Evolutionary conservation across 2,113 vertebrate genomes (phyloP), one percentile per base, ranked within the genome.

Genomic region (Coreoperca whiteheadi): DNA sequence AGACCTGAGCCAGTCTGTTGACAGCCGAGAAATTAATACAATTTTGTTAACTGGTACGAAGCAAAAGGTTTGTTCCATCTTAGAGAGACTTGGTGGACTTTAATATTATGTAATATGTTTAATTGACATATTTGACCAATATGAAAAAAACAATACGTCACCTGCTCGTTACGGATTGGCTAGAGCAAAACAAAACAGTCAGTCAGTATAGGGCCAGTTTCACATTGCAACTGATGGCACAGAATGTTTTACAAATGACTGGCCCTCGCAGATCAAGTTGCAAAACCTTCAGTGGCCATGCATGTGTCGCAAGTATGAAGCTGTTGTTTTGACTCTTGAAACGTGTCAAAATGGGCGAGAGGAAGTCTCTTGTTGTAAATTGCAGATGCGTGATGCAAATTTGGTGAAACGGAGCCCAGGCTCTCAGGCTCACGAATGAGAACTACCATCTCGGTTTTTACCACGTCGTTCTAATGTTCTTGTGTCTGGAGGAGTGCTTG

Each of bases 241-340:
- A 4, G 4, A 11, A 39, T 64, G 23, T 65, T 43, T 43, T 64
- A 43, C 37, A 65, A 46, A 41, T 25, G 4, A 21, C 1, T 56
- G 23, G n/a, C 9, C 23, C 23, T 14, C 28, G 54, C 54, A 28
- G 11, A 28, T 28, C 15, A 57, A 28, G 1, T 28, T 57, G 54
- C 11, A 12, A 65, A 43, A 43, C 37, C 20, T 6, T 48, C 9
- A 25, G 41, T 48, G 41, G 8, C 6, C 9, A 25, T 37, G 59
- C 32, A 10, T 8, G 25, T 8, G 23, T 15, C 21, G 2, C 63
- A 66, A 50, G n/a, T 3, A 21, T 23, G 11, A 4, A 34, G 46
- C n/a, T n/a, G n/a, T n/a, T n/a, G n/a, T n/a, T 68, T 32, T 69
- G 28, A 69, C 46, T 50, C 25, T 50, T 50, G 65, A 11, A 46